These are phyloP conservation scores for Festucalex cinctus DNA, from an alignment of 2,113 vertebrate species.

Conservation along the genomic window DNA sequence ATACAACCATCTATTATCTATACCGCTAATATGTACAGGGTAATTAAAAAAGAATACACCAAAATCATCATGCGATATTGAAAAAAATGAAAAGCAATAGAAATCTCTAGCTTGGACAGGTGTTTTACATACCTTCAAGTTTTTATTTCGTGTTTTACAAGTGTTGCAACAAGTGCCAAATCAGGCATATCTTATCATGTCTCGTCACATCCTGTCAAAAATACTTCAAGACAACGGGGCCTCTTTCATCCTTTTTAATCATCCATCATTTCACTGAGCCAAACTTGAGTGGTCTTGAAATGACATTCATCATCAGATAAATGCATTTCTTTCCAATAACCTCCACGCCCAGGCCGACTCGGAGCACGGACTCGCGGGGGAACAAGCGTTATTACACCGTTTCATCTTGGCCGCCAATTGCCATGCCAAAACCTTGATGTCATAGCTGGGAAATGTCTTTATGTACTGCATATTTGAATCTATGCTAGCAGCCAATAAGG, in stretches of 20 bases:
- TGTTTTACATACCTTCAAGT: no score
- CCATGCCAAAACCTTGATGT: slow-evolving; percentile 2
- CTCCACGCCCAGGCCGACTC: slow-evolving; percentile 12
- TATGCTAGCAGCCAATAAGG: slow-evolving; percentile 10
- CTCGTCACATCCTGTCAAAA: background rate
- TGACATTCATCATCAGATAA: slow-evolving; percentile 13
- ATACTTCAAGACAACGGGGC: slow-evolving; percentile 7
- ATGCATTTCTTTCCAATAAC: slow-evolving; percentile 28
- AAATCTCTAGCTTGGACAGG: no score
- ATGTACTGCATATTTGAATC: slow-evolving; percentile 10
- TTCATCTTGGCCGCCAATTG: slow-evolving; percentile 8
- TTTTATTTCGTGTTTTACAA: no score
- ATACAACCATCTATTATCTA: no score
- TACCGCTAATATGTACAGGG: no score
- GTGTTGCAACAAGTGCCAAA: no score
- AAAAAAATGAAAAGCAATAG: no score
- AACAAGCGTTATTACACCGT: slow-evolving; percentile 20
- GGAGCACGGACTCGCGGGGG: slow-evolving; percentile 10
- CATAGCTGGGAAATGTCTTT: slow-evolving; percentile 21
- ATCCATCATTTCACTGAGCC: slow-evolving; percentile 14
- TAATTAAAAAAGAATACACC: no score
- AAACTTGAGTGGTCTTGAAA: slow-evolving; percentile 5
- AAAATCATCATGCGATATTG: no score
- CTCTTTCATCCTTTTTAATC: slow-evolving; percentile 20
- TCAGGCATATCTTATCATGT: no score